Conservation (phyloP, 1,140 invertebrate species). For the Drosophila lacertosa region DNA sequence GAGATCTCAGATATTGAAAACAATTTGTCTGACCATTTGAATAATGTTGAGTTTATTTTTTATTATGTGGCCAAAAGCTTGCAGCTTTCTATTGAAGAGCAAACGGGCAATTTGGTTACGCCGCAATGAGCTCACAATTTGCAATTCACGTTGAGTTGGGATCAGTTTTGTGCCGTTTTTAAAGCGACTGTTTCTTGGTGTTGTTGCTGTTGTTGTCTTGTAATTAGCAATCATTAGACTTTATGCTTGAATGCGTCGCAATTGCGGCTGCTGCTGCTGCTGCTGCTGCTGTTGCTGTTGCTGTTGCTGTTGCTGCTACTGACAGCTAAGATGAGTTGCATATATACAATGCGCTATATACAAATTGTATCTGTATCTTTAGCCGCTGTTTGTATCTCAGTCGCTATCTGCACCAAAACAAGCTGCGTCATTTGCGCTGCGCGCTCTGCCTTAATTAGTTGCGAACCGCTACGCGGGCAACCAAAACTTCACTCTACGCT, state of each 20-base stretch:
- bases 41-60: constrained; percentile 14
- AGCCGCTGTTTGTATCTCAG: constrained; percentile 22
- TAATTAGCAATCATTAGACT: constrained; percentile 80
- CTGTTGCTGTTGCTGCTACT: constrained; percentile 16
- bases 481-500: constrained; percentile 30
- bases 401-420: constrained; percentile 43
- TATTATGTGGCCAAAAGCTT: constrained; percentile 26
- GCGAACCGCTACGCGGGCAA: constrained; percentile 64
- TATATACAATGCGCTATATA: constrained; percentile 17
- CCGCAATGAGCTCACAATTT: constrained; percentile 42
- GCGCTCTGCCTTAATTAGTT: constrained; percentile 72
- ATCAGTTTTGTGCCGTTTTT: constrained; percentile 4
- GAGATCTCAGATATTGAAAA: constrained; percentile 27
- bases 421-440: constrained; percentile 42
- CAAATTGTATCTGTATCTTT: constrained; percentile 27
- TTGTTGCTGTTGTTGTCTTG: constrained; percentile 56
- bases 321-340: constrained; percentile 40
- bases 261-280: constrained; percentile 30
- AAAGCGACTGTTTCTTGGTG: constrained; percentile 8
- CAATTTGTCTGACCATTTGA: constrained; percentile 30
- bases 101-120: constrained; percentile 43
- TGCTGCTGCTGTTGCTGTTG: constrained; percentile 45
- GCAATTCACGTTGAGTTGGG: constrained; percentile 18
- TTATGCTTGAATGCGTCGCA: constrained; percentile 73
- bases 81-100: constrained; percentile 30